Percentiles rank a stretch among this genome's conserved stretches.
Evolutionary conservation across 2,113 vertebrate genomes (phyloP).

Genomic region (Apodemus speciosus): DNA sequence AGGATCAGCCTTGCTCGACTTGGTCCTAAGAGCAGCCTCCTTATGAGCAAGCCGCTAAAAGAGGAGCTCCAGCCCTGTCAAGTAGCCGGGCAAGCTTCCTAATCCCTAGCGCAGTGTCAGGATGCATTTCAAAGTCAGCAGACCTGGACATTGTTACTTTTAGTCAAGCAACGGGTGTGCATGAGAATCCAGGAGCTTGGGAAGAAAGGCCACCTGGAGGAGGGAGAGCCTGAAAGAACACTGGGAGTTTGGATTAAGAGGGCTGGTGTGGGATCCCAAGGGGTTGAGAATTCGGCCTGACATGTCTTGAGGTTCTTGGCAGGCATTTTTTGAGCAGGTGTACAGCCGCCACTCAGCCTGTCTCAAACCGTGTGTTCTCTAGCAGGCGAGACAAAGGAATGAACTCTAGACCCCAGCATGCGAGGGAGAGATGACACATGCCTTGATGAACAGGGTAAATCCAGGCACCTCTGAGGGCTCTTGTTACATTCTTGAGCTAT

Average conservation of each 20-base stretch:
- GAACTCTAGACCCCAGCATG: conserved; percentile 75
- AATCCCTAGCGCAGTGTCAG: background rate
- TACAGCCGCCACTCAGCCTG: conserved; percentile 50
- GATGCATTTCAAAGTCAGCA: background rate
- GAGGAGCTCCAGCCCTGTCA: background rate
- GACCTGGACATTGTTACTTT: background rate
- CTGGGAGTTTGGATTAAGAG: background rate
- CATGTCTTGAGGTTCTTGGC: conserved; percentile 62
- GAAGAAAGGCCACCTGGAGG: background rate
- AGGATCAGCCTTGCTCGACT: background rate
- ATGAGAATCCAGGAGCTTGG: background rate
- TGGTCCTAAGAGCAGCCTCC: background rate
- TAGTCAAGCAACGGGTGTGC: background rate
- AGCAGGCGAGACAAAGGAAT: conserved; percentile 71
- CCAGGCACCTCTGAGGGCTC: conserved; percentile 59
- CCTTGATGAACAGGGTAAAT: conserved; percentile 72
- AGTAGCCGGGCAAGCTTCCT: background rate
- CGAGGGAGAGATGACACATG: conserved; percentile 65
- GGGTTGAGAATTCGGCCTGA: background rate
- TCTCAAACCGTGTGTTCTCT: conserved; percentile 66
- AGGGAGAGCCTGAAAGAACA: background rate
- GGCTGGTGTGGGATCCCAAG: background rate
- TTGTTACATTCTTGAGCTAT: conserved; percentile 72
- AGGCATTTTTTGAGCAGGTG: conserved; percentile 77
- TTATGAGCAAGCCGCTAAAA: background rate